These are phyloP conservation scores for Amphimallon solstitiale DNA, from an alignment of 2,888 invertebrate genomes.

Conservation along the genomic window DNA sequence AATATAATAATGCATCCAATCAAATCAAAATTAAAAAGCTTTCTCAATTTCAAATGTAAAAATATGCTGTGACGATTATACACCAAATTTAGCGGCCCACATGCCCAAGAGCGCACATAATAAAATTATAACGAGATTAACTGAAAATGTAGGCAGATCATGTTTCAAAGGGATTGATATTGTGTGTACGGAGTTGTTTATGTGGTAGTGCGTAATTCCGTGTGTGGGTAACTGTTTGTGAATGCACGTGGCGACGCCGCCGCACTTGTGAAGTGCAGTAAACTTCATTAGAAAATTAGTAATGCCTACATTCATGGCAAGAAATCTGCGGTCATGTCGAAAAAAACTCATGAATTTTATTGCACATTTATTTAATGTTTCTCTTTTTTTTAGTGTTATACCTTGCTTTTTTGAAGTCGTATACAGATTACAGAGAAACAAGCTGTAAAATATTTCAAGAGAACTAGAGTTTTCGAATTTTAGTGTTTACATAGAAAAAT, in stretches of 20 bases:
- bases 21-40: constrained; percentile 6
- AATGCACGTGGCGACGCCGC: constrained; percentile 13
- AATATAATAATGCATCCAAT: not conserved
- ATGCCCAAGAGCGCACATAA: constrained; percentile 23
- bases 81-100: constrained; percentile 36
- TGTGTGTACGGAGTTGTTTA: constrained; percentile 19
- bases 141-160: constrained; percentile 38
- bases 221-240: constrained; percentile 21
- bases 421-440: too few species aligned
- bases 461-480: too few species aligned
- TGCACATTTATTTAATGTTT: not conserved
- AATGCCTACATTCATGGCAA: constrained; percentile 40
- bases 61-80: constrained; percentile 35
- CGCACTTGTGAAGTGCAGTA: constrained; percentile 38
- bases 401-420: too few species aligned
- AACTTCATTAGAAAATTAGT: constrained; percentile 43
- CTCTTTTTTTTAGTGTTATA: not conserved
- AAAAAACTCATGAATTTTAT: constrained; percentile 13
- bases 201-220: constrained; percentile 21
- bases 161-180: constrained; percentile 40
- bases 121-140: constrained; percentile 41
- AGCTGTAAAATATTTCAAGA: too few species aligned
- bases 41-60: constrained; percentile 30
- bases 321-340: constrained; percentile 7
- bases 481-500: too few species aligned